Conservation (phyloP, 2,888 invertebrate species). For the Neoitamus cyanurus region DNA sequence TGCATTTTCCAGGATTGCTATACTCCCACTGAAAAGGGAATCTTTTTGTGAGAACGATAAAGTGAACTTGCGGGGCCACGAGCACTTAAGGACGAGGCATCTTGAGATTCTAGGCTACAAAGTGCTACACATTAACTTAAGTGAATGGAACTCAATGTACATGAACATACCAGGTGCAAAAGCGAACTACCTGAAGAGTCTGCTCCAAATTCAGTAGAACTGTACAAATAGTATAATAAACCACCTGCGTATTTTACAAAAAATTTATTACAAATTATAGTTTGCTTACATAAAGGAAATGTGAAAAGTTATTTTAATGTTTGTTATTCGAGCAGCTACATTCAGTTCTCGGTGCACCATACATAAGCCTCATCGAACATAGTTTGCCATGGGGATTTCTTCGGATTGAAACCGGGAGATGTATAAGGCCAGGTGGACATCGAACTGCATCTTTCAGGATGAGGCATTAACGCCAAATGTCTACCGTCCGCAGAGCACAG, state of each 20-base stretch:
- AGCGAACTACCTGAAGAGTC: conserved; percentile 66
- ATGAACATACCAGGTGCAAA: conserved; percentile 68
- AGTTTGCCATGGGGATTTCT: conserved; percentile 88
- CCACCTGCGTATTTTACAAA: neutral
- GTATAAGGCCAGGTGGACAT: conserved; percentile 91
- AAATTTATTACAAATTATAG: neutral
- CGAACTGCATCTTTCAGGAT: conserved; percentile 92
- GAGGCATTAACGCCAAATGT: conserved; percentile 98
- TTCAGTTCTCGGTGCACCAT: conserved; percentile 69
- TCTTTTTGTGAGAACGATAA: conserved; percentile 68
- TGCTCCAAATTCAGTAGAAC: conserved; percentile 58
- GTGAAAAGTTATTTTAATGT: neutral
- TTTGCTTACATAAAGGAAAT: neutral
- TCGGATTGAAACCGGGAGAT: conserved; percentile 69
- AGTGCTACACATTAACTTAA: conserved; percentile 68
- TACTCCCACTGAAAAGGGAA: conserved; percentile 66
- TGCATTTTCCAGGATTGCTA: conserved; percentile 60
- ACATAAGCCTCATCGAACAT: conserved; percentile 91
- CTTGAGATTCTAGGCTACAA: conserved; percentile 74
- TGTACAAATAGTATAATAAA: neutral
- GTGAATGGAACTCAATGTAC: conserved; percentile 70
- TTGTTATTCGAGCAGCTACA: neutral
- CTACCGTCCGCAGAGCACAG: conserved; percentile 90
- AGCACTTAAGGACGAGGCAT: conserved; percentile 70
- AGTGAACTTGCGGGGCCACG: conserved; percentile 68